phyloP scores from a whole-genome alignment of 2,797 vertebrate genomes.

The Pseudochromis fuscus region DNA sequence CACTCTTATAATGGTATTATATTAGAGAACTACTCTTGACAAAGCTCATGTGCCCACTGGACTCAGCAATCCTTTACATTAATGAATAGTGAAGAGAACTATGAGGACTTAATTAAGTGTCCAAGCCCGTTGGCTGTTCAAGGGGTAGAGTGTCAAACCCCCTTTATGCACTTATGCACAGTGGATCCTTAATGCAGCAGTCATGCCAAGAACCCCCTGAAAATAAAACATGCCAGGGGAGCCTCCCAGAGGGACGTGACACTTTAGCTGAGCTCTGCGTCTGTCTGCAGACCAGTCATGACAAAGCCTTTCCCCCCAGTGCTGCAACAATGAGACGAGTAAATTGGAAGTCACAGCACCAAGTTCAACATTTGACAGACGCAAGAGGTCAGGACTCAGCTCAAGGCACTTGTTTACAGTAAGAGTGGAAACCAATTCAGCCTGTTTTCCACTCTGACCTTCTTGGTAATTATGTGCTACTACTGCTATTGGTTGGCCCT shows the following conservation, averaged over 20 bases:
- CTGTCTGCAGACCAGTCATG: slow-evolving; percentile 54
- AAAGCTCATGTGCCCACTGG: slow-evolving; percentile 37
- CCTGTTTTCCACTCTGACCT: slow-evolving; percentile 40
- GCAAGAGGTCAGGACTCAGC: slow-evolving; percentile 63
- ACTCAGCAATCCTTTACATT: slow-evolving; percentile 57
- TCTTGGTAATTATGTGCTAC: slow-evolving; percentile 38
- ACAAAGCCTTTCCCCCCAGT: slow-evolving; percentile 35
- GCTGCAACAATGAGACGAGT: slow-evolving; percentile 59
- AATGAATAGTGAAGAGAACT: slow-evolving; percentile 72
- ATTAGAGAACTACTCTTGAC: slow-evolving; percentile 30
- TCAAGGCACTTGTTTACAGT: slow-evolving; percentile 72
- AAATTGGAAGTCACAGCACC: slow-evolving; percentile 69
- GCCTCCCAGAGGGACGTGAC: slow-evolving; percentile 62
- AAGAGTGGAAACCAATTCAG: slow-evolving; percentile 54
- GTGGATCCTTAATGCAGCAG: slow-evolving; percentile 68
- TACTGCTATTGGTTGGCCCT: slow-evolving; percentile 20
- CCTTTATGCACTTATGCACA: slow-evolving; percentile 61
- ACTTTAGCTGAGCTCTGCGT: slow-evolving; percentile 52
- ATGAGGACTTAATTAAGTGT: slow-evolving; percentile 79
- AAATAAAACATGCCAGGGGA: slow-evolving; percentile 53
- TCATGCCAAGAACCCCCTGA: slow-evolving; percentile 60
- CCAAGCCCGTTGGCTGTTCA: slow-evolving; percentile 65
- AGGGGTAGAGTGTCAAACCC: slow-evolving; percentile 63
- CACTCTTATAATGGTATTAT: not conserved
- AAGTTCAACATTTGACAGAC: slow-evolving; percentile 71